Base-by-base conservation (phyloP, 2,113 vertebrate genomes). In the Camelus dromedarius region DNA sequence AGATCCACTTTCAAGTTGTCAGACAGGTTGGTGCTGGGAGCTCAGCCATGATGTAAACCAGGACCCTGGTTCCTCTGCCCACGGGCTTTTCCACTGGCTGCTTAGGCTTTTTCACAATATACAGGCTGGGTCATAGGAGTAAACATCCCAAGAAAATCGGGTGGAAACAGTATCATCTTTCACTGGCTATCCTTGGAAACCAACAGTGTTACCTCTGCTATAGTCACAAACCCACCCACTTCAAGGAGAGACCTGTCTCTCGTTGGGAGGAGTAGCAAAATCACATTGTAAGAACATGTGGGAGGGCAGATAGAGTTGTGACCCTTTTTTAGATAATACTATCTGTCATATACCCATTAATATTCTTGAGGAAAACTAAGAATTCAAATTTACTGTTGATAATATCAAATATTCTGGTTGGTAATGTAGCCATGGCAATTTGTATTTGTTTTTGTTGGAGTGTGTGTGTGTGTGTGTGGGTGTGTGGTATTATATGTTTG, bases 361-460 rank as follows among this genome's bases (percentile, higher is more conserved):
- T 26, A 75, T 87, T 67, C 32, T 79, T 87, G 42, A 92, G 24
- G 30, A 66, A 92, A 87, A 82, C 28, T 30, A 89, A 94, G 82
- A 69, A 32, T 52, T 90, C 26, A 60, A 69, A 32, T 52, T 90
- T 20, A 60, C 38, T 73, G 30, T 19, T 87, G 70, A 50, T 32
- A 48, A 38, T 73, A 66, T 26, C 24, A 60, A 90, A 3, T 50
- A 2, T n/a, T 91, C 8, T 46, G 48, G 13, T 70, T 90, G 50
- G 3, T 62, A 35, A 91, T 20, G n/a, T 20, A 88, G 38, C 16
- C 18, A 14, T 79, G 22, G 14, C 13, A 75, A 70, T 56, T 91
- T 77, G 4, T 19, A 12, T 38, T 72, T 81, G 5, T 42, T 82
- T 38, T n/a, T 80, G 38, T 42, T 73, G 32, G 26, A n/a, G 38